Evolutionary conservation across 1,140 invertebrate genomes (phyloP).

Genomic region (Bursaphelenchus mucronatus): DNA sequence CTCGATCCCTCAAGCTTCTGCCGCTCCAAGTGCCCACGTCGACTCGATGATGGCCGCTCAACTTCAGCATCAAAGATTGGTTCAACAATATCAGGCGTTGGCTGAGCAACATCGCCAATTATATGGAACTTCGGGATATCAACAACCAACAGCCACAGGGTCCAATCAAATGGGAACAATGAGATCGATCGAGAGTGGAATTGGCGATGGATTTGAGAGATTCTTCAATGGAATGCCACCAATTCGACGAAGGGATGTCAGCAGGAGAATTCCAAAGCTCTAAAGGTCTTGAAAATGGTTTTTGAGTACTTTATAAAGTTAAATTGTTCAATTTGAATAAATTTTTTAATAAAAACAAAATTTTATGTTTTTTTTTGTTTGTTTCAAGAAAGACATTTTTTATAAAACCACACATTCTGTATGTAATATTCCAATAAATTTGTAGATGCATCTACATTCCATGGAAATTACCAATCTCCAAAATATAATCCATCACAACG

Average conservation of each 20-base stretch:
- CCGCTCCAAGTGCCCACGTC: slow-evolving; percentile 6
- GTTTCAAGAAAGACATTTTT: too few relatives aligned
- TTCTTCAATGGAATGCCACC: slow-evolving; percentile 46
- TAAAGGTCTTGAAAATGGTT: too few relatives aligned
- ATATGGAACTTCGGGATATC: slow-evolving; percentile 17
- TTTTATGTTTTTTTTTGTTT: too few relatives aligned
- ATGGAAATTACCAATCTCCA: too few relatives aligned
- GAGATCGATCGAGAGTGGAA: slow-evolving; percentile 35
- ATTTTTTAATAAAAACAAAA: too few relatives aligned
- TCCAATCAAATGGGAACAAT: slow-evolving; percentile 15
- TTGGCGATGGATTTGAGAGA: slow-evolving; percentile 44
- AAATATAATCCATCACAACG: too few relatives aligned
- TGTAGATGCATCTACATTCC: too few relatives aligned
- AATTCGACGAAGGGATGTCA: slow-evolving; percentile 25
- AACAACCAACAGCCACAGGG: slow-evolving; percentile 16
- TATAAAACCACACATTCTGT: too few relatives aligned
- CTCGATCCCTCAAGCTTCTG: neutral
- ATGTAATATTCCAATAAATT: too few relatives aligned
- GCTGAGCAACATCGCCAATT: slow-evolving; percentile 22
- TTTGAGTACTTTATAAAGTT: too few relatives aligned
- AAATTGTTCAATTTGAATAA: too few relatives aligned
- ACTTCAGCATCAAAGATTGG: slow-evolving; percentile 19
- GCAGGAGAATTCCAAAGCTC: neutral
- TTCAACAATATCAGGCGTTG: slow-evolving; percentile 7
- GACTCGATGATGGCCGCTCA: neutral